phyloP scores from a whole-genome alignment of 2,888 invertebrate genomes.

The Drosophila kokeensis region DNA sequence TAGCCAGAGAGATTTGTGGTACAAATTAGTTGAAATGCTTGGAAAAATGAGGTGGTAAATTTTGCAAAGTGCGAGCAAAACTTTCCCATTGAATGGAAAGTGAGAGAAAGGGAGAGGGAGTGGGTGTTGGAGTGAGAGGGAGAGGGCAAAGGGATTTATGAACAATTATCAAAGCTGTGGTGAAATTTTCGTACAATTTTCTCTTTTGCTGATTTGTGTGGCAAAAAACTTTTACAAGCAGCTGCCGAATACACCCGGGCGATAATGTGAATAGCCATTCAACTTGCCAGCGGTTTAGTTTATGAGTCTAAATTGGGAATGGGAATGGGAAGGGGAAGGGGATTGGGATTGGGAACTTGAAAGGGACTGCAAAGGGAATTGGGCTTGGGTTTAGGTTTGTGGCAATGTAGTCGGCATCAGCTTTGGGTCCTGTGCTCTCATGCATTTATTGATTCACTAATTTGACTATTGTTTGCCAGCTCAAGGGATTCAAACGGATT shows the following conservation, averaged over 20 bases:
- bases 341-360: background rate
- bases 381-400: slow-evolving; percentile 6
- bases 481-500: slow-evolving; percentile 24
- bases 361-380: background rate
- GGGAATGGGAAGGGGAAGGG: background rate
- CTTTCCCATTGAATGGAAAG: slow-evolving; percentile 51
- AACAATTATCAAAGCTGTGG: slow-evolving; percentile 62
- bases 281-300: slow-evolving; percentile 43
- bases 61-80: slow-evolving; percentile 49
- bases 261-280: slow-evolving; percentile 45
- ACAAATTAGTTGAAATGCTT: slow-evolving; percentile 68
- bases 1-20: slow-evolving; percentile 58
- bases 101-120: background rate
- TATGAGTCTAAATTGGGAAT: slow-evolving; percentile 33
- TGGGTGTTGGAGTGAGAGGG: background rate
- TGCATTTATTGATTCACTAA: slow-evolving; percentile 54
- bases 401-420: slow-evolving; percentile 3
- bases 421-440: slow-evolving; percentile 36
- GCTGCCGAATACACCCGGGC: slow-evolving; percentile 34
- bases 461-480: slow-evolving; percentile 47
- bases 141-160: slow-evolving; percentile 39
- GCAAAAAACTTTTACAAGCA: slow-evolving; percentile 45
- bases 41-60: slow-evolving; percentile 73
- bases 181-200: slow-evolving; percentile 40
- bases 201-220: slow-evolving; percentile 40